Conservation (phyloP, 1,140 invertebrate species). For the Chrysomallon squamiferum region DNA sequence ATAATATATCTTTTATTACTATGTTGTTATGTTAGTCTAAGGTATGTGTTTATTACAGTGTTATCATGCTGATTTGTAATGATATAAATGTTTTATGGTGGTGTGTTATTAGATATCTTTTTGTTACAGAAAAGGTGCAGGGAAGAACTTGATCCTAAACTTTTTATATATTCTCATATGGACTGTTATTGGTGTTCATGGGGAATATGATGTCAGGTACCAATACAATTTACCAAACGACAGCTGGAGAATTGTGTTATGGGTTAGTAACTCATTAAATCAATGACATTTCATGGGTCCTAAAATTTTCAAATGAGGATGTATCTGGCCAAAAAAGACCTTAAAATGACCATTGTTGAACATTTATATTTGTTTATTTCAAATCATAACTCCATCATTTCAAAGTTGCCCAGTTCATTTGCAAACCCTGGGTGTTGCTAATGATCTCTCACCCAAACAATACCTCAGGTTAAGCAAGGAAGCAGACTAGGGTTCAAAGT, state of each 20-base stretch:
- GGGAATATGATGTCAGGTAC: slow-evolving; percentile 50
- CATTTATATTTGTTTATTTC: neutral
- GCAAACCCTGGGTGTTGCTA: too few species aligned
- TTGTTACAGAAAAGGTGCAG: slow-evolving; percentile 44
- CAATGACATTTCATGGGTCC: neutral
- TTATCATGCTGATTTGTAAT: too few species aligned
- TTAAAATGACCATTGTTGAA: neutral
- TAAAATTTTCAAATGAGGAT: neutral
- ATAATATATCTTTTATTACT: too few species aligned
- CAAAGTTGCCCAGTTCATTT: too few species aligned
- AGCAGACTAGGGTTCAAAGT: too few species aligned
- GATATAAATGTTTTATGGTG: too few species aligned
- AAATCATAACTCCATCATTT: slow-evolving; percentile 4
- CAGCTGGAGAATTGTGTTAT: slow-evolving; percentile 55
- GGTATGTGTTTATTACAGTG: too few species aligned
- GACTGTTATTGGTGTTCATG: slow-evolving; percentile 51
- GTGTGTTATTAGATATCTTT: too few species aligned
- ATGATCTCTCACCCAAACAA: too few species aligned
- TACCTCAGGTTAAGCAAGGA: too few species aligned
- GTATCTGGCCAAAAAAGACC: too few species aligned
- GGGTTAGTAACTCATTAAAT: slow-evolving; percentile 40
- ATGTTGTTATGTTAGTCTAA: too few species aligned
- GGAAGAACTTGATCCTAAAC: slow-evolving; percentile 46
- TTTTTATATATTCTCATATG: slow-evolving; percentile 57
- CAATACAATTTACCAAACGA: slow-evolving; percentile 51